Evolutionary conservation across 2,113 vertebrate species (phyloP), one percentile per base, ranked within the genome.

Genomic region (Nothobranchius kuhntae): DNA sequence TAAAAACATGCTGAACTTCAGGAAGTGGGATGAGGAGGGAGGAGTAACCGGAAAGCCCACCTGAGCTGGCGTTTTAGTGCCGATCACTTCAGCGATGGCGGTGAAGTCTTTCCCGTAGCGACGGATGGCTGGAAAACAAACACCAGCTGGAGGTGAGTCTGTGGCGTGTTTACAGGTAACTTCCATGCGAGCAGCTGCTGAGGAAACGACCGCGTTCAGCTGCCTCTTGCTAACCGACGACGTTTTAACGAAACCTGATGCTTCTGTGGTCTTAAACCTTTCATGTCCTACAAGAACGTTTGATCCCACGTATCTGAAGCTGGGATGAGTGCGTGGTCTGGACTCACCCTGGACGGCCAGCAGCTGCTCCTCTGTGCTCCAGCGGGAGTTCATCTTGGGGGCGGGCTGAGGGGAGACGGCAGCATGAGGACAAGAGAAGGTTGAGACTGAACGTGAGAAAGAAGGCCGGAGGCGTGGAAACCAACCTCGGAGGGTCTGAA

Each of bases 21-120:
- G 13, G 53, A 11, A 65, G n/a, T 50, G 26, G 53, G 61, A 47
- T 60, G 52, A 63, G 54, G 68, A 42, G 21, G 1, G 21, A 36
- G 13, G 9, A 17, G 40, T 42, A 11, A 11, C 10, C 10, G 3
- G 3, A 13, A 44, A 2, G 87, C 93, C 94, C 84, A 96, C 95
- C 89, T 96, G 96, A 60, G 94, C 91, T 1, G 93, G 87, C 0
- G 95, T 96, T 87, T 96, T 96, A 80, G 94, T 96, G 47, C 95
- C 94, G 3, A 97, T 95, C 86, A 97, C 96, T 68, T 96, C 95
- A 0, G 95, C 94, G 8, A 97, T 95, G 75, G 95, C 95, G 6
- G 88, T 78, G 46, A 96, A 95, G 86, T 97, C 95, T 84, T 94
- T 95, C 13, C 96, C 96, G 0, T 96, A 96, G 42, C 93, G 93